These are phyloP conservation scores for Nibea albiflora DNA, from an alignment of 2,113 vertebrate species.

Conservation along the genomic window DNA sequence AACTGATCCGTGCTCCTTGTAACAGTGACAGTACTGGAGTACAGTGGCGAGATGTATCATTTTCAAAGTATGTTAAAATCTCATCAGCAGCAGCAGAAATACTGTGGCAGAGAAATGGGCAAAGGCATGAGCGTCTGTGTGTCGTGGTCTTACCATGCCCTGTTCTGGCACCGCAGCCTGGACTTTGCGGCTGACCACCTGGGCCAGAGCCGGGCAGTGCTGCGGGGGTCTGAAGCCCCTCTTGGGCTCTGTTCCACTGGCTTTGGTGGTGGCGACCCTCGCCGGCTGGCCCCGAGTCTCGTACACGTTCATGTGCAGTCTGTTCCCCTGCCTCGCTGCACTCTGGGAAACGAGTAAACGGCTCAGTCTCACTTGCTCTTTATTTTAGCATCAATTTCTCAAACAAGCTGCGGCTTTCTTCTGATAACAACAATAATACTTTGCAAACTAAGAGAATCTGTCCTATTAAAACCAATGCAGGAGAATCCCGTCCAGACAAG, in stretches of 20 bases:
- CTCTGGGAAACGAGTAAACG: slow-evolving; percentile 55
- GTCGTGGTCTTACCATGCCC: slow-evolving; percentile 74
- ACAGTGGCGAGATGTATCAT: not conserved
- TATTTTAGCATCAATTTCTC: not conserved
- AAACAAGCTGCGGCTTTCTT: not conserved
- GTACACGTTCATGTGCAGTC: slow-evolving; percentile 84
- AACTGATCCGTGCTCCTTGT: not conserved
- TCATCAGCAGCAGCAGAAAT: too few species aligned
- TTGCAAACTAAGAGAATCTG: too few species aligned
- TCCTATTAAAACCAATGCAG: not conserved
- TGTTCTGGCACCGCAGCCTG: slow-evolving; percentile 82
- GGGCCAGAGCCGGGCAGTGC: slow-evolving; percentile 80
- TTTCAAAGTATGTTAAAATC: too few species aligned
- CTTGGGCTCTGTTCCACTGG: slow-evolving; percentile 78
- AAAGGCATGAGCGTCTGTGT: not conserved
- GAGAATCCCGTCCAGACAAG: not conserved
- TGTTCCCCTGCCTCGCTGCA: slow-evolving; percentile 81
- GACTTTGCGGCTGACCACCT: slow-evolving; percentile 82
- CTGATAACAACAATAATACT: not conserved
- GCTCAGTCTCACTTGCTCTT: not conserved
- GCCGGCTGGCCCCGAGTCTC: slow-evolving; percentile 77
- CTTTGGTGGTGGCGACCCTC: slow-evolving; percentile 66
- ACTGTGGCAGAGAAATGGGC: too few species aligned
- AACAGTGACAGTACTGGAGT: not conserved
- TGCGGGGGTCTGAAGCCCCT: slow-evolving; percentile 84